Evolutionary conservation across 2,113 vertebrate genomes (phyloP).

Genomic region (Poecilia latipinna): DNA sequence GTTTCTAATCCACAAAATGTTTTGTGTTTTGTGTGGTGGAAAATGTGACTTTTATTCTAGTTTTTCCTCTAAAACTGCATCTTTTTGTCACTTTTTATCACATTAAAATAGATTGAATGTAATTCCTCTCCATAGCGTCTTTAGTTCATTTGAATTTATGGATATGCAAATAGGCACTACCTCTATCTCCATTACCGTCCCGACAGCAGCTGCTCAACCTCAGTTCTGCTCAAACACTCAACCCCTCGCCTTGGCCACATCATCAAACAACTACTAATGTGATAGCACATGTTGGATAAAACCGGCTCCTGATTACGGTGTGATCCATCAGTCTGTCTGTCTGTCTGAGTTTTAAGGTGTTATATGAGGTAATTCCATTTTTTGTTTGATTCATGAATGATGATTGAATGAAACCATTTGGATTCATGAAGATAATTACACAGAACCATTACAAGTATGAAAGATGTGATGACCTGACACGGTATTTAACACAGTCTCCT

Average conservation of each 20-base stretch:
- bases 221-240: slow-evolving; percentile 2
- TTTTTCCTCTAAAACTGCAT: not conserved
- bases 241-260: not conserved
- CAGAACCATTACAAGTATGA: slow-evolving; percentile 29
- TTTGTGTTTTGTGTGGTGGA: not conserved
- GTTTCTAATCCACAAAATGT: not conserved
- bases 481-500: slow-evolving; percentile 31
- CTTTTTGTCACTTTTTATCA: not conserved
- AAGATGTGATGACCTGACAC: slow-evolving; percentile 36
- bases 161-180: not conserved
- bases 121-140: not conserved
- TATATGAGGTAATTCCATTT: slow-evolving; percentile 31
- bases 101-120: not conserved
- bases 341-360: slow-evolving; percentile 10
- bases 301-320: not conserved
- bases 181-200: not conserved
- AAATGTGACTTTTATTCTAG: not conserved
- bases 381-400: slow-evolving; percentile 40
- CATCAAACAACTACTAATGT: not conserved
- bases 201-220: not conserved
- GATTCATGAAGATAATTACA: slow-evolving; percentile 43
- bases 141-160: not conserved
- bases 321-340: not conserved
- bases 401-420: slow-evolving; percentile 34
- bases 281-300: not conserved